Evolutionary conservation across 2,888 invertebrate species (phyloP).

Genomic region (Watsonalla cultraria): DNA sequence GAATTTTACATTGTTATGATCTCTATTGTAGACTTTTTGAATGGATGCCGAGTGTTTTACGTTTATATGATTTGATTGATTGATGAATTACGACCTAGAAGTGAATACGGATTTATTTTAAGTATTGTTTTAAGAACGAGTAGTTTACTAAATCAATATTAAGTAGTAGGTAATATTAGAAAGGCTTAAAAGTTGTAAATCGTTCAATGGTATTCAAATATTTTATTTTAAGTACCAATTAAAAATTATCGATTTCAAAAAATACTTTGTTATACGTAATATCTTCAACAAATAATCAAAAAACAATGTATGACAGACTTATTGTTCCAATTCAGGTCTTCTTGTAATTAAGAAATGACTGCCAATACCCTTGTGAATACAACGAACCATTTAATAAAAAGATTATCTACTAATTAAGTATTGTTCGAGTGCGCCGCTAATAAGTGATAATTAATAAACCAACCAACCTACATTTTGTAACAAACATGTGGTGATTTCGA

Average conservation of each 20-base stretch:
- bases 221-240: too few species aligned
- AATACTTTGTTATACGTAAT: too few species aligned
- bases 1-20: not conserved
- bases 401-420: conserved; percentile 25
- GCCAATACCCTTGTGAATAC: not conserved
- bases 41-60: not conserved
- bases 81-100: too few species aligned
- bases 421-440: conserved; percentile 18
- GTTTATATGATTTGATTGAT: too few species aligned
- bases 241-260: too few species aligned
- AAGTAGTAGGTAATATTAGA: too few species aligned
- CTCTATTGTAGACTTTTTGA: not conserved
- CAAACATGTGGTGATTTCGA: conserved; percentile 5
- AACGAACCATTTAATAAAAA: conserved; percentile 13
- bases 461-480: conserved; percentile 8
- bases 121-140: too few species aligned
- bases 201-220: too few species aligned
- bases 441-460: conserved; percentile 25
- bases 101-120: too few species aligned
- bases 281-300: too few species aligned
- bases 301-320: not conserved
- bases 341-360: not conserved
- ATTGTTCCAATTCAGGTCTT: not conserved
- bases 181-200: too few species aligned
- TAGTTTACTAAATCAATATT: too few species aligned